A percentile compares a stretch with the other conserved stretches of the same genome.
Evolutionary conservation across 2,113 vertebrate species (phyloP).

Genomic region (Melozone crissalis): DNA sequence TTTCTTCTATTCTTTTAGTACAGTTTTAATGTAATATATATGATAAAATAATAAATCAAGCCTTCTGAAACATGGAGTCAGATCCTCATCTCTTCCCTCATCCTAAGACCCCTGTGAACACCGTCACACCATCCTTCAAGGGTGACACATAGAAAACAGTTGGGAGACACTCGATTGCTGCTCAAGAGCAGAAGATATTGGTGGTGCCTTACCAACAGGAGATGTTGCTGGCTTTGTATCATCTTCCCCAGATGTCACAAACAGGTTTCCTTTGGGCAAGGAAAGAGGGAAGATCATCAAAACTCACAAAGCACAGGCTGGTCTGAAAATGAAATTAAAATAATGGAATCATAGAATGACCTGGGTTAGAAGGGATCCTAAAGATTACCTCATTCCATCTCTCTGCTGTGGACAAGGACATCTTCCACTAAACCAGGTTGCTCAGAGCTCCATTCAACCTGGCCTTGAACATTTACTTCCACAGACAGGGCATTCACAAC

Average conservation of each 20-base stretch:
- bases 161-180: not conserved
- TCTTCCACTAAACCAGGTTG: not conserved
- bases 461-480: not conserved
- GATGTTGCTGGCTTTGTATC: not conserved
- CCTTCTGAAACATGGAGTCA: no score
- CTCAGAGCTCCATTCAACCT: not conserved
- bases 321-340: not conserved
- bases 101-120: no score
- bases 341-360: not conserved
- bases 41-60: no score
- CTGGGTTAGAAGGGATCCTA: not conserved
- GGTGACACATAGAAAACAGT: not conserved
- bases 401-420: not conserved
- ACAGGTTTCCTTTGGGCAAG: not conserved
- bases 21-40: no score
- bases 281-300: not conserved
- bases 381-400: not conserved
- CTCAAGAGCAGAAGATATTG: not conserved
- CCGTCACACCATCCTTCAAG: not conserved
- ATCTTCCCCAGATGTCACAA: not conserved
- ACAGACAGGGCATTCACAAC: not conserved
- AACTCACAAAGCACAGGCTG: not conserved
- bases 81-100: no score
- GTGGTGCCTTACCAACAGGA: not conserved
- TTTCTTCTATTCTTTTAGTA: no score